These are phyloP conservation scores for Synanthedon myopaeformis DNA, from an alignment of 2,888 invertebrate genomes.

Conservation along the genomic window DNA sequence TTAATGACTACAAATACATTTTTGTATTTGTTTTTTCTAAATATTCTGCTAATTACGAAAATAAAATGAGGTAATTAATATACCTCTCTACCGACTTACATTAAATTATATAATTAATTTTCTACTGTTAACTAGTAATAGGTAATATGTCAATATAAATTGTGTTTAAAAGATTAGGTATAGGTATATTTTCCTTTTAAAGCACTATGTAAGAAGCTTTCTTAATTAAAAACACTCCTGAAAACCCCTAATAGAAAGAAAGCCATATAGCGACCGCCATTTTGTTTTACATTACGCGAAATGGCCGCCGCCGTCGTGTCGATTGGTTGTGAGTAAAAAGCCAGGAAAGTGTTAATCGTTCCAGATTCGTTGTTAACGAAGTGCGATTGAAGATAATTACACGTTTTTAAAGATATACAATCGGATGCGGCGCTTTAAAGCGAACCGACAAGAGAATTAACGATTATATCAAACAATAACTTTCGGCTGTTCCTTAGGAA, in stretches of 20 bases:
- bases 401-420: slow-evolving; percentile 2
- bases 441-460: background rate
- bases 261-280: slow-evolving; percentile 47
- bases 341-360: slow-evolving; percentile 47
- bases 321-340: slow-evolving; percentile 51
- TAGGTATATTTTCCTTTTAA: no score
- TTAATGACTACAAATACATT: no score
- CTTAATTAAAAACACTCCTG: slow-evolving; percentile 6
- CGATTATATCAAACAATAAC: background rate
- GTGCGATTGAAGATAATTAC: slow-evolving; percentile 53
- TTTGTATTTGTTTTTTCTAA: no score
- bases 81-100: no score
- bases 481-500: background rate
- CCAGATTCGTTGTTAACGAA: slow-evolving; percentile 54
- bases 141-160: no score
- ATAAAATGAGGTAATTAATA: no score
- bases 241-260: slow-evolving; percentile 36
- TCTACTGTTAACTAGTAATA: no score
- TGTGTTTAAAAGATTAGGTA: no score
- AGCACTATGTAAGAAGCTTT: no score
- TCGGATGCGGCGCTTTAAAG: background rate
- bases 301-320: slow-evolving; percentile 37
- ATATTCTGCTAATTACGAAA: no score
- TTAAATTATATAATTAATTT: no score
- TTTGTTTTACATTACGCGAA: slow-evolving; percentile 45